Base-by-base conservation (phyloP, 1,140 invertebrate species). In the Drosophila setifemur region DNA sequence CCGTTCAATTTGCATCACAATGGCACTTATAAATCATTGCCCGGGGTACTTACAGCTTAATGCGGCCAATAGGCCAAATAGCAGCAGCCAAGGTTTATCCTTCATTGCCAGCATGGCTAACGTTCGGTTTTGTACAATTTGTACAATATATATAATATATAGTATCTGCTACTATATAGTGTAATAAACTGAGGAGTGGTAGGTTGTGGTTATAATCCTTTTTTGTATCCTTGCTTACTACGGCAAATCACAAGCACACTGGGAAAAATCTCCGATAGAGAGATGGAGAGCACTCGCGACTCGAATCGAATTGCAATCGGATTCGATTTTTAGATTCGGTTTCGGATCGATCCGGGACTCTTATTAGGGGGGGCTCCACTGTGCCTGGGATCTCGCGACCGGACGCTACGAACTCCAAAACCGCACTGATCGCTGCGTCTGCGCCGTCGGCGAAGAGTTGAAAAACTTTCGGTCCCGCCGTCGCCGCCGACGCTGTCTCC, bases 401-500 rank as follows among this genome's bases (percentile, higher is more conserved):
- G 75, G 42, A 77, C 78, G 55, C 75, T 60, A 61, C 66, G 85
- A 85, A 85, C 79, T 85, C 75, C 79, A 85, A 88, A 88, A 88
- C 79, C 85, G 85, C 79, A 88, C 85, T 88, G 75, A 88, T 70
- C 78, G 67, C 68, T 85, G 79, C 71, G 81, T 76, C 76, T 87
- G 76, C 75, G 82, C 82, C 64, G 55, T 73, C 68, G 69, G 61
- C 69, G 61, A 86, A 69, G 72, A 73, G 74, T 55, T 72, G 60
- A 66, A 82, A 54, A 66, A 40, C 66, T 72, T 52, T 69, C 42
- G 21, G 52, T 9, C 50, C 28, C 57, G 9, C 23, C 11, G 9
- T 9, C 42, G 45, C 3, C 37, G 12, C 18, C 7, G 14, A 2
- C 26, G 19, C 18, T 12, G 40, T 4, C 47, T 11, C 18, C n/a